Percentiles rank a stretch among this genome's conserved stretches.
Conservation (phyloP, 2,888 invertebrate species). For the Trachelus troglodyta region DNA sequence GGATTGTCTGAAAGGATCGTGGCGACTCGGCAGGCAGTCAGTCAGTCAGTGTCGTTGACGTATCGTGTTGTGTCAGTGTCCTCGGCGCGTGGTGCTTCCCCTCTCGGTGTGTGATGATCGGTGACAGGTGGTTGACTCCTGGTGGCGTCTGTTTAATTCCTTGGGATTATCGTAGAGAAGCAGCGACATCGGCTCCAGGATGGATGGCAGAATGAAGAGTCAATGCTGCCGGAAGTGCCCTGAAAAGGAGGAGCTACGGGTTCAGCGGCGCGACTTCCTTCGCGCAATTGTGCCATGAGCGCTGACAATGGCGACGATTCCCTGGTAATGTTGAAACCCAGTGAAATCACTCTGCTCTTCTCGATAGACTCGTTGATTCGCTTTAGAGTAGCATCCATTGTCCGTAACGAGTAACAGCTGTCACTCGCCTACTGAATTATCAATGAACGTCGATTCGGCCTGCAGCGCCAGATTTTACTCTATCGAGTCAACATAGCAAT, state of each 20-base stretch:
- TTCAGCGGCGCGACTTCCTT: slow-evolving; percentile 42
- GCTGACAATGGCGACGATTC: slow-evolving; percentile 60
- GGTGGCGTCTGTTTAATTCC: not conserved
- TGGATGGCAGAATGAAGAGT: slow-evolving; percentile 44
- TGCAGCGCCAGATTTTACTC: not conserved
- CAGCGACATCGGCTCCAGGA: slow-evolving; percentile 6
- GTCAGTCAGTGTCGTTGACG: slow-evolving; percentile 46
- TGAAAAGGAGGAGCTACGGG: slow-evolving; percentile 32
- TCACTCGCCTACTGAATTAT: not conserved
- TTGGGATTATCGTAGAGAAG: not conserved
- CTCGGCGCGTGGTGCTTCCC: slow-evolving; percentile 11
- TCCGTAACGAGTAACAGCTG: not conserved
- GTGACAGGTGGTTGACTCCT: slow-evolving; percentile 39
- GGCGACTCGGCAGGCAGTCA: not conserved
- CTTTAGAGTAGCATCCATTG: not conserved
- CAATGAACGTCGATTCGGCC: not conserved
- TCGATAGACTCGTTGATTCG: not conserved
- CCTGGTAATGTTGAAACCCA: slow-evolving; percentile 58
- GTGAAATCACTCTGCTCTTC: not conserved
- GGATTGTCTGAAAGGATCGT: not conserved
- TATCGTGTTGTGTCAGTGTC: slow-evolving; percentile 47
- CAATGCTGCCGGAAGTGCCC: slow-evolving; percentile 39
- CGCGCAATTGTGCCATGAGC: slow-evolving; percentile 24
- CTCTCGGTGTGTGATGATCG: slow-evolving; percentile 35
- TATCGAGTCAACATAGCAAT: not conserved